Base-by-base conservation (phyloP, 2,797 vertebrate genomes). In the Halcyon chelicuti region DNA sequence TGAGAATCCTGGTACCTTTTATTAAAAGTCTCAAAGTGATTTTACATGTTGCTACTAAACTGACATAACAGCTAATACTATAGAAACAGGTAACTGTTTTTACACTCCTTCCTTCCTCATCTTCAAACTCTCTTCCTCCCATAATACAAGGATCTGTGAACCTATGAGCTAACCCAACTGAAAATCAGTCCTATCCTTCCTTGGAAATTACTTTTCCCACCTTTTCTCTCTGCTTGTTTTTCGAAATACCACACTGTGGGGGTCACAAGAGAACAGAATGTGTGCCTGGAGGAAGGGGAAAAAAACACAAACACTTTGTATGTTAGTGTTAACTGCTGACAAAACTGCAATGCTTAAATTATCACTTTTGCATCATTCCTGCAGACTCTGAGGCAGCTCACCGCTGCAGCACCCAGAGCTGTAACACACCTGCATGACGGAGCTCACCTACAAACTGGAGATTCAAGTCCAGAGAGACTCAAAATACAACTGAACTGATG, bases 31-130 rank as follows among this genome's bases (percentile, higher is more conserved):
- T 62, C 22, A 19, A 76, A 91, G 55, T 55, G 25, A 33, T 93
- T 84, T 65, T 66, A 75, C 16, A 14, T 4, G 9, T 52, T 79
- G 54, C 22, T 82, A 57, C 78, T 67, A n/a, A 76, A 62, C 29
- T 76, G 46, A 57, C 28, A n/a, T 47, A 72, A 86, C 0, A 3
- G 49, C 31, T 51, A 66, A 35, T 10, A 87, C 52, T 58, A 16
- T 5, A 89, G 60, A 62, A 90, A 86, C 22, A 55, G 42, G 0
- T 35, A 76, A 88, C 8, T 80, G 52, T 40, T 63, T 35, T 60
- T 61, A n/a, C 31, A 21, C 54, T 90, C 23, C 70, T 86, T 84
- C 74, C 58, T 72, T 88, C 80, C 92, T 91, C 70, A 61, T 58
- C 92, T 86, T 83, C 62, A 61, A 68, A 51, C 77, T 81, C 87